These are phyloP conservation scores for Mormoops blainvillei DNA, from an alignment of 2,113 vertebrate species.

Conservation along the genomic window DNA sequence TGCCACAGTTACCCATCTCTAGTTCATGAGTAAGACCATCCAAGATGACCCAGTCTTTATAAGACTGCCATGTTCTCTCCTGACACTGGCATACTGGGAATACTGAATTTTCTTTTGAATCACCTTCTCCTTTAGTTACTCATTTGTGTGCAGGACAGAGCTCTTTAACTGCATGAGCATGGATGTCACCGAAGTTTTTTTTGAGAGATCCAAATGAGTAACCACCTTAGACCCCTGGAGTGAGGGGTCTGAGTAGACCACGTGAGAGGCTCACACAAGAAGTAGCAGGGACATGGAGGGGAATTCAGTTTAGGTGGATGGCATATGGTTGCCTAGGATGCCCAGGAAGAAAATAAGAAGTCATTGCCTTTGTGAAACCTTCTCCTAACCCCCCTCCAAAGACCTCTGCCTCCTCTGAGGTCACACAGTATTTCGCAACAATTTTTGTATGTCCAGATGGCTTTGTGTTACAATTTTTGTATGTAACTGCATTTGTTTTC, in stretches of 20 bases:
- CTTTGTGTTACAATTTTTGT: not conserved
- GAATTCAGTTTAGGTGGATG: not conserved
- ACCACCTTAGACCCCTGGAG: fast-evolving
- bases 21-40: not conserved
- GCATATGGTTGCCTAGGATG: not conserved
- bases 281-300: fast-evolving
- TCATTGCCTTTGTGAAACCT: not conserved
- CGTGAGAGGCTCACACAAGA: not conserved
- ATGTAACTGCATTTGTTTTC: not conserved
- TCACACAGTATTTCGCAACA: not conserved
- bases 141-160: not conserved
- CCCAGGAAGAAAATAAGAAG: not conserved
- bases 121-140: not conserved
- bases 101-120: not conserved
- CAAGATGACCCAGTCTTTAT: not conserved
- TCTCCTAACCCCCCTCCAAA: no score
- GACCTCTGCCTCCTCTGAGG: not conserved
- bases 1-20: not conserved
- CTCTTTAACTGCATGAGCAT: not conserved
- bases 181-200: not conserved
- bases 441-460: not conserved
- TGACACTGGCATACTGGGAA: not conserved
- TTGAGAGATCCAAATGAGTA: not conserved
- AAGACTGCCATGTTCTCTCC: not conserved
- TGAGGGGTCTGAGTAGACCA: not conserved